These are phyloP conservation scores for Drosophila maculinotata DNA, from an alignment of 2,888 invertebrate genomes.

Conservation along the genomic window DNA sequence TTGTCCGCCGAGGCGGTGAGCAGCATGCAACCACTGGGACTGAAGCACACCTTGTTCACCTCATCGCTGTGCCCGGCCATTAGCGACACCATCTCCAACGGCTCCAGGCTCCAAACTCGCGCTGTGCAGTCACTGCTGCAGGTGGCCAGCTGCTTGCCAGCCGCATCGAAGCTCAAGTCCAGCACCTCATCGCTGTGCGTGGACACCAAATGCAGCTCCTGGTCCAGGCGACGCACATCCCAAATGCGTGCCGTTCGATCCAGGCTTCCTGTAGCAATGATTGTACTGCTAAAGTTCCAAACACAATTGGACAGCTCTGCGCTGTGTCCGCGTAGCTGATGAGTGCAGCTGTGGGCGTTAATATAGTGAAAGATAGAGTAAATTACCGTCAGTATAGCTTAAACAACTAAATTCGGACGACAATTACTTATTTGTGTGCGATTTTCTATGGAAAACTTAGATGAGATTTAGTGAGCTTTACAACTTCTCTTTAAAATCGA, in stretches of 20 bases:
- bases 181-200: constrained; percentile 90
- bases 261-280: constrained; percentile 90
- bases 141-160: constrained; percentile 90
- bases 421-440: too few species aligned
- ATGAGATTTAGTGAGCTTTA: too few species aligned
- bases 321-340: constrained; percentile 87
- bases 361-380: background rate
- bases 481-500: too few species aligned
- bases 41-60: constrained; percentile 92
- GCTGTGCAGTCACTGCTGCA: constrained; percentile 91
- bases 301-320: constrained; percentile 90
- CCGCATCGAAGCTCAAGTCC: constrained; percentile 91
- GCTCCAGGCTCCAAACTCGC: constrained; percentile 87
- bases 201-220: constrained; percentile 87
- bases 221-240: constrained; percentile 87
- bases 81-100: constrained; percentile 84
- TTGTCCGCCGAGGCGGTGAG: constrained; percentile 92
- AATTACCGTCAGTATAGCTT: background rate
- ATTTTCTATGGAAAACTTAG: too few species aligned
- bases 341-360: constrained; percentile 85
- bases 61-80: constrained; percentile 89
- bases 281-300: constrained; percentile 88
- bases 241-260: constrained; percentile 90
- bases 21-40: constrained; percentile 90
- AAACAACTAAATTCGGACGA: too few species aligned